These are phyloP conservation scores for Drosophila recens DNA, from an alignment of 2,888 invertebrate genomes.

Conservation along the genomic window DNA sequence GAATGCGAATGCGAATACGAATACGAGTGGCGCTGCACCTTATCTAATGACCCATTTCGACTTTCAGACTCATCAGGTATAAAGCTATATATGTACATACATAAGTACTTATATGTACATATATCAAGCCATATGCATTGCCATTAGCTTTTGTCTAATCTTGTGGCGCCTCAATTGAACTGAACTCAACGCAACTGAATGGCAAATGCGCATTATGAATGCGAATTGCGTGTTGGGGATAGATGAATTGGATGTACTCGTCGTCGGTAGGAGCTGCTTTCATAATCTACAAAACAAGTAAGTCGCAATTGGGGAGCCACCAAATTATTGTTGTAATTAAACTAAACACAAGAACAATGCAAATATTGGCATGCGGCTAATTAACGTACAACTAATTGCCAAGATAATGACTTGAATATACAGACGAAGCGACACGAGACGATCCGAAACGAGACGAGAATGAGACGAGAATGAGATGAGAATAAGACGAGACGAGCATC, in stretches of 20 bases:
- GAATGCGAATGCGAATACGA: slow-evolving; percentile 5
- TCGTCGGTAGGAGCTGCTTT: slow-evolving; percentile 3
- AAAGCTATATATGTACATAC: not conserved
- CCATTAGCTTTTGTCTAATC: slow-evolving; percentile 69
- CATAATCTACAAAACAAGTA: slow-evolving; percentile 46
- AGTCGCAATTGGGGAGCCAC: slow-evolving; percentile 55
- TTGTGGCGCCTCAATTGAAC: slow-evolving; percentile 37
- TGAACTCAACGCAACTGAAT: not conserved
- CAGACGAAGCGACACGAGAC: not conserved
- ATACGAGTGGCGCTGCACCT: slow-evolving; percentile 32
- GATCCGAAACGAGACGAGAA: not conserved
- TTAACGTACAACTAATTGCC: slow-evolving; percentile 71
- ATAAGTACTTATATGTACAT: slow-evolving; percentile 13
- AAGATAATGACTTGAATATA: slow-evolving; percentile 62
- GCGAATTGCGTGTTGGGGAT: slow-evolving; percentile 57
- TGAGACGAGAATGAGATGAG: not conserved
- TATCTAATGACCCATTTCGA: slow-evolving; percentile 69
- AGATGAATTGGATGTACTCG: not conserved
- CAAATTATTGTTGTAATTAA: slow-evolving; percentile 60
- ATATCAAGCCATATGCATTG: slow-evolving; percentile 45
- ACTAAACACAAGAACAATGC: slow-evolving; percentile 58
- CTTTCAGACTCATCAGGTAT: slow-evolving; percentile 39
- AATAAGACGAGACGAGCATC: slow-evolving; percentile 11
- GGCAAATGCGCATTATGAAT: slow-evolving; percentile 60
- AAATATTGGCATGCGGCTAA: slow-evolving; percentile 69